A percentile compares a stretch with the other conserved stretches of the same genome.
phyloP scores from a whole-genome alignment of 2,888 invertebrate species.

The Cremastobaeus sp. region DNA sequence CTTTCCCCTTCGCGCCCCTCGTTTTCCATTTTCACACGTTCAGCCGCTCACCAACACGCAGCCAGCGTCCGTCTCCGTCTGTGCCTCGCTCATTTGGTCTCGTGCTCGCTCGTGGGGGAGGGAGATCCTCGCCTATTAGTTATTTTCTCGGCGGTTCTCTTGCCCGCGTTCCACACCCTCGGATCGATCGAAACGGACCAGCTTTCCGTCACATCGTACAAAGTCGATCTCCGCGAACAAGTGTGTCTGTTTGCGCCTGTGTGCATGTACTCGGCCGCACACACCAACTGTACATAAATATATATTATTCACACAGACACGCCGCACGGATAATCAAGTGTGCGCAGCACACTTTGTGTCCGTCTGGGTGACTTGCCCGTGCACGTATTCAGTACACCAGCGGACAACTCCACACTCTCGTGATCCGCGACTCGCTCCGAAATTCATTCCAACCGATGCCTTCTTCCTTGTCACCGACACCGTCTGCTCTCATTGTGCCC shows the following conservation, averaged over 20 bases:
- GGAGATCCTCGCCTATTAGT: slow-evolving; percentile 45
- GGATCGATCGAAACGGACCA: slow-evolving; percentile 54
- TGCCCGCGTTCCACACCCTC: slow-evolving; percentile 52
- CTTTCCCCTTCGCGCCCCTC: slow-evolving; percentile 32
- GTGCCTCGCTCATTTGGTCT: not conserved
- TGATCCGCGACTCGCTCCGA: too few species aligned
- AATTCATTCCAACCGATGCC: too few species aligned
- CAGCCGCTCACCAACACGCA: not conserved
- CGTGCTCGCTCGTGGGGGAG: slow-evolving; percentile 14
- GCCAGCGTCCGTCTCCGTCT: slow-evolving; percentile 19
- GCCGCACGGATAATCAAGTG: not conserved
- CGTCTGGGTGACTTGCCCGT: too few species aligned
- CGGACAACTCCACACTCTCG: too few species aligned
- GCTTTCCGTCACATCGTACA: slow-evolving; percentile 49
- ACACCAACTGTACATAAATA: not conserved
- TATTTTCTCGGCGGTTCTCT: slow-evolving; percentile 52
- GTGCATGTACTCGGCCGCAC: not conserved
- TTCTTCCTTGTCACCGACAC: too few species aligned
- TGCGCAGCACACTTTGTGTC: not conserved
- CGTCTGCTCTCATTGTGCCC: too few species aligned
- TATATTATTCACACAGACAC: not conserved
- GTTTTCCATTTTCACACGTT: slow-evolving; percentile 28
- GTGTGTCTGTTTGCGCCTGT: not conserved
- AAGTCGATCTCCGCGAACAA: slow-evolving; percentile 25
- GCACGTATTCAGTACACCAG: too few species aligned